Base-by-base conservation (phyloP, 2,797 vertebrate species). In the Spheniscus humboldti region DNA sequence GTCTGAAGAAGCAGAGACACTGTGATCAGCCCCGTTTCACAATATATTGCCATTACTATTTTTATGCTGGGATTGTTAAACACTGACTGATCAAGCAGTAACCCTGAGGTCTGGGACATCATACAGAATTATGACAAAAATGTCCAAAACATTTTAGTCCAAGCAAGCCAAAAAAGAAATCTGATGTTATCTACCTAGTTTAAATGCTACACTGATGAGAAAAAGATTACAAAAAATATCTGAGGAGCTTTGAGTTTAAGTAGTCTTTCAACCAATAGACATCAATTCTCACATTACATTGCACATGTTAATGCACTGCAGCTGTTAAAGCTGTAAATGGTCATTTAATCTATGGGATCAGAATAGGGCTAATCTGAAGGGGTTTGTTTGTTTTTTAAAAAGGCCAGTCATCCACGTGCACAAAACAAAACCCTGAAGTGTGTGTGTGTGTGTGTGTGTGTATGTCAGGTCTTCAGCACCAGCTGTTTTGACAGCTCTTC, bases 381-480 rank as follows among this genome's bases (percentile, higher is more conserved):
- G 5, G 0, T 28, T 33, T 23, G 9, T 43, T 67, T 25, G 8
- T 48, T 23, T 25, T 84, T 62, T 45, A 6, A 37, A 60, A 83
- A 43, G 28, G 5, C 20, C 24, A 39, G 10, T 56, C 28, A 39
- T 56, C 18, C 41, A 23, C 1, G 0, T 3, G 6, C 24, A 48
- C 23, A 43, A 73, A 78, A 30, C 10, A 39, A 60, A 60, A 30
- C 6, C 30, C n/a, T 56, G 41, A 60, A 62, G 11, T 37, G 3
- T 37, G 4, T 50, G 39, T 39, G 39, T 39, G 39, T 39, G 39
- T 39, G 39, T 41, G 33, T 18, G 9, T 20, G 16, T 37, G 8
- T 19, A 24, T 22, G 35, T 75, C 18, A 33, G 31, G 31, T 78
- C 43, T 39, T 78, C 41, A 39, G 59, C 41, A 67, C 23, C 35